Conservation (phyloP, 1,140 invertebrate species). For the Platyura marginata region DNA sequence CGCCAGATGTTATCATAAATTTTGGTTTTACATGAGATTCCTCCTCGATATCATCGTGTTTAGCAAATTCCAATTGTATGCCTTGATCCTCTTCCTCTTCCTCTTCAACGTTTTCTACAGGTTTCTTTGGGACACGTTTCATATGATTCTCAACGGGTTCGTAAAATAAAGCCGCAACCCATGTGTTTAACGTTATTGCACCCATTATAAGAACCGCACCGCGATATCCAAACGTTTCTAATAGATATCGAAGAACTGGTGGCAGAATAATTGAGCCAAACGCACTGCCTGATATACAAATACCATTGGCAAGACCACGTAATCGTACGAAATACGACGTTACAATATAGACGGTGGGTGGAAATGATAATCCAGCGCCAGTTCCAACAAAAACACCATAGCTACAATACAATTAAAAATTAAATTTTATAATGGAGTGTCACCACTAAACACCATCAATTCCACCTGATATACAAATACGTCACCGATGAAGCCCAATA, state of each 20-base stretch:
- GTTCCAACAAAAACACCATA: slow-evolving; percentile 64
- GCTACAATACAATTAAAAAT: slow-evolving; percentile 28
- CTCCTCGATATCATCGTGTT: slow-evolving; percentile 16
- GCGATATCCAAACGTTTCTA: slow-evolving; percentile 57
- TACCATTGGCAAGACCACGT: slow-evolving; percentile 68
- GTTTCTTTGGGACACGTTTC: slow-evolving; percentile 33
- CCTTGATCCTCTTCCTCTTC: slow-evolving; percentile 18
- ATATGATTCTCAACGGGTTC: slow-evolving; percentile 66
- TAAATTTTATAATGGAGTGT: neutral
- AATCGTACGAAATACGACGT: slow-evolving; percentile 69
- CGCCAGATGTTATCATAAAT: slow-evolving; percentile 1
- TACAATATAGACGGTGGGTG: slow-evolving; percentile 79
- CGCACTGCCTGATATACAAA: slow-evolving; percentile 77
- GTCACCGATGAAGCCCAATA: slow-evolving; percentile 59
- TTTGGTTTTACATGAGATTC: slow-evolving; percentile 14
- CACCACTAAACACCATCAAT: no score
- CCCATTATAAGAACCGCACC: slow-evolving; percentile 66
- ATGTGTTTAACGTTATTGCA: slow-evolving; percentile 61
- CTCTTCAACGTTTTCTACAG: slow-evolving; percentile 17
- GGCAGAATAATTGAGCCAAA: slow-evolving; percentile 64
- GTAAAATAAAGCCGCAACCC: slow-evolving; percentile 65
- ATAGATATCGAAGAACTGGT: slow-evolving; percentile 45
- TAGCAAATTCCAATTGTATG: slow-evolving; percentile 15
- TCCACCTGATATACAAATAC: slow-evolving; percentile 59
- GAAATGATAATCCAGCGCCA: slow-evolving; percentile 62